Conservation (phyloP, 2,888 invertebrate species). For the Furcula furcula region DNA sequence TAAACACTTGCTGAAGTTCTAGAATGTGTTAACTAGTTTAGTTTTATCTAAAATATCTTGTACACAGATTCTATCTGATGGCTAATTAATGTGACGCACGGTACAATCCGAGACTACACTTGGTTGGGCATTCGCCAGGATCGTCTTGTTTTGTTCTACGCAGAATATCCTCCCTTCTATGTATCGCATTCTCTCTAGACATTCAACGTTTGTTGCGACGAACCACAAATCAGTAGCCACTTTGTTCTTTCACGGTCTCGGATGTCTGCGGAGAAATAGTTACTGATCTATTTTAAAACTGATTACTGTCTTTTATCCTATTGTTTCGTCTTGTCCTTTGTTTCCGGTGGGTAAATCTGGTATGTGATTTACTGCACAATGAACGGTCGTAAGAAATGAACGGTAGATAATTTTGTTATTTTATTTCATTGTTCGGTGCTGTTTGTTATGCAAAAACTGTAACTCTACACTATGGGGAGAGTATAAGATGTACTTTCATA, state of each 20-base stretch:
- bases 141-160: constrained; percentile 65
- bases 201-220: constrained; percentile 33
- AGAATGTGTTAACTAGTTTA: constrained; percentile 35
- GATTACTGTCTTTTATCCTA: constrained; percentile 55
- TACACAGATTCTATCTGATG: constrained; percentile 63
- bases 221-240: constrained; percentile 74
- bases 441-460: constrained; percentile 46
- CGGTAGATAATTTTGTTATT: constrained; percentile 54
- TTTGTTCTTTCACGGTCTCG: constrained; percentile 69
- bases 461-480: constrained; percentile 27
- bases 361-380: constrained; percentile 34
- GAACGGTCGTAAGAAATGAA: no score
- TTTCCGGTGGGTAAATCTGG: constrained; percentile 15
- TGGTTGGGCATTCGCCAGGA: constrained; percentile 39
- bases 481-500: no score
- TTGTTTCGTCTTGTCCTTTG: constrained; percentile 49
- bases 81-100: constrained; percentile 74
- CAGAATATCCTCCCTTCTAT: constrained; percentile 14
- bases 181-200: background rate
- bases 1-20: constrained; percentile 33
- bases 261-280: constrained; percentile 50
- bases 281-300: constrained; percentile 52
- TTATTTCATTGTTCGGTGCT: constrained; percentile 46
- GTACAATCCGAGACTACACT: constrained; percentile 47
- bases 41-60: constrained; percentile 30